phyloP scores from a whole-genome alignment of 2,113 vertebrate genomes.

The Larimichthys crocea region DNA sequence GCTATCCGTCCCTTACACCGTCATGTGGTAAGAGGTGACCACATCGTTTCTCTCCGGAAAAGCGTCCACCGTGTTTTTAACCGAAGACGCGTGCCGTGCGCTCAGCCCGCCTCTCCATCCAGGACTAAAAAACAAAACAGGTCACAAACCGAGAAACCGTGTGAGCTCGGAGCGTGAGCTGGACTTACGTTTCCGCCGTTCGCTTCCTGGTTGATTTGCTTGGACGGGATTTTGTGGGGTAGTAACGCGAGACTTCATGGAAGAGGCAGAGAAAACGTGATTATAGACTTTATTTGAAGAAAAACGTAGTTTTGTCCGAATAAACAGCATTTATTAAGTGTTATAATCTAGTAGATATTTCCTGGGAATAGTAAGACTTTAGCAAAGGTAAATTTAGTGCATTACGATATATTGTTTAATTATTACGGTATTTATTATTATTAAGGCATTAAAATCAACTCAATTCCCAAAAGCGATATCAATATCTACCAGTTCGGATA shows the following conservation, averaged over 20 bases:
- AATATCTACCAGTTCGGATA: not conserved
- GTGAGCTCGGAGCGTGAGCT: constrained; percentile 49
- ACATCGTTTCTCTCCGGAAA: constrained; percentile 34
- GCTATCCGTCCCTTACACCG: constrained; percentile 38
- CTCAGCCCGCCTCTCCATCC: not conserved
- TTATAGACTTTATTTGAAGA: too few relatives aligned
- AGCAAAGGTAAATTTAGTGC: not conserved
- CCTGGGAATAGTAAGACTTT: not conserved
- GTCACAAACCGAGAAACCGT: not conserved
- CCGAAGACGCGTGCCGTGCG: not conserved
- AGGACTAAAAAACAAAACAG: not conserved
- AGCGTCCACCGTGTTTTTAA: too few relatives aligned
- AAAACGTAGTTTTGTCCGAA: not conserved
- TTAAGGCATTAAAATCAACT: not conserved
- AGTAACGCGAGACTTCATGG: constrained; percentile 55
- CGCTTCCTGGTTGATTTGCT: constrained; percentile 67
- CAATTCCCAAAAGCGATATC: too few relatives aligned
- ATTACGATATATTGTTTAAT: not conserved
- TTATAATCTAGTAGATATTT: not conserved
- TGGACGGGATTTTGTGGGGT: constrained; percentile 35
- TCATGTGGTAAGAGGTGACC: constrained; percentile 2
- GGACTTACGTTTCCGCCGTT: constrained; percentile 65
- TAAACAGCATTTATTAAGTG: not conserved
- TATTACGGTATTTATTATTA: too few relatives aligned
- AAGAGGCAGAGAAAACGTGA: not conserved